Conservation (phyloP, 2,113 vertebrate genomes). For the Quiscalus mexicanus region DNA sequence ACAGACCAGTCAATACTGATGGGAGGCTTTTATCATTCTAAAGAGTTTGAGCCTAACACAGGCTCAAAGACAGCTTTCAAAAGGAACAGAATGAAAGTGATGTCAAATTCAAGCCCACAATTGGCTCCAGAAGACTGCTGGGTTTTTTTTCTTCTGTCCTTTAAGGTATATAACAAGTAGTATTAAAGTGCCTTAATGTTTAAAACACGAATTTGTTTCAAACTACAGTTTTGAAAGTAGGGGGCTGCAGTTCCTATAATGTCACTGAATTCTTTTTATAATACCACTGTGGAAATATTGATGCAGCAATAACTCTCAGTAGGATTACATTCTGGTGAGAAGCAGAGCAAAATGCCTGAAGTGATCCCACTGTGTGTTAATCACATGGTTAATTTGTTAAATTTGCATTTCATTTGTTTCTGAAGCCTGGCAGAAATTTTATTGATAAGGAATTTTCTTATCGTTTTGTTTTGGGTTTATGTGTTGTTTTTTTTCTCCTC, state of each 20-base stretch:
- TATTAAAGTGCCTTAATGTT: slow-evolving; percentile 67
- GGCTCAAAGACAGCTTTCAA: slow-evolving; percentile 73
- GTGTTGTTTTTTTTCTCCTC: not conserved
- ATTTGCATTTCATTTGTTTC: slow-evolving; percentile 69
- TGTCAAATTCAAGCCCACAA: slow-evolving; percentile 72
- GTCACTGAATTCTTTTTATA: slow-evolving; percentile 37
- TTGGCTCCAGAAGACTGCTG: slow-evolving; percentile 55
- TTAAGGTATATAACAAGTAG: slow-evolving; percentile 63
- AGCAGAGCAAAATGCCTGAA: slow-evolving; percentile 55
- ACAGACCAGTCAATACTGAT: slow-evolving; percentile 51
- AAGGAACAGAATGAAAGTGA: slow-evolving; percentile 73
- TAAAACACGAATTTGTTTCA: slow-evolving; percentile 74
- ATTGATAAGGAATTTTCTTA: slow-evolving; percentile 56
- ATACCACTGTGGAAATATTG: not conserved
- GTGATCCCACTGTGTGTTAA: slow-evolving; percentile 56
- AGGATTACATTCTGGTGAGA: slow-evolving; percentile 62
- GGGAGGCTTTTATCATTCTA: slow-evolving; percentile 68
- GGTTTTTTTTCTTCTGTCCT: not conserved
- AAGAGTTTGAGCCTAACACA: slow-evolving; percentile 48
- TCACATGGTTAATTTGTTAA: slow-evolving; percentile 72
- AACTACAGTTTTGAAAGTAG: slow-evolving; percentile 56
- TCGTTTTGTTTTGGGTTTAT: not conserved
- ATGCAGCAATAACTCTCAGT: slow-evolving; percentile 32
- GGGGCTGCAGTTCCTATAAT: not conserved
- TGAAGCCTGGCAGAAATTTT: slow-evolving; percentile 38